phyloP scores from a whole-genome alignment of 2,797 vertebrate species.

The Eulemur albifrons region DNA sequence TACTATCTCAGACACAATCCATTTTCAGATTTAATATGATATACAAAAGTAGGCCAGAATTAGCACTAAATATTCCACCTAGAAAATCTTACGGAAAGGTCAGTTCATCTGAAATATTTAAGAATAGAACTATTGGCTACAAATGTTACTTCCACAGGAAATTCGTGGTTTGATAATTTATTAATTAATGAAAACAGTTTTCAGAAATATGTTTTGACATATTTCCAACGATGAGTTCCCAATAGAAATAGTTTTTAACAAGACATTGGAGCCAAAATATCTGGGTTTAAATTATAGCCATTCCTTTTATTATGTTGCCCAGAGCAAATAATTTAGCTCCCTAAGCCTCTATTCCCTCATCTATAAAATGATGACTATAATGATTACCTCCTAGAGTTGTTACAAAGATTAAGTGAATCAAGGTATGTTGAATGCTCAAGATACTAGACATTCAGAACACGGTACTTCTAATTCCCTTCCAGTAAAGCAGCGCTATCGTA shows the following conservation, averaged over 20 bases:
- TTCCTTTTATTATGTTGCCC: not conserved
- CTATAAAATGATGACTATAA: not conserved
- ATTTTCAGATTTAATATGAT: not conserved
- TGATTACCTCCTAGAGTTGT: not conserved
- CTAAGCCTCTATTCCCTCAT: not conserved
- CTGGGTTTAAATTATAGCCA: not conserved
- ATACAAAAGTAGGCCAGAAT: not conserved
- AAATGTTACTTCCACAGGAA: not conserved
- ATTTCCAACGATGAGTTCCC: not conserved
- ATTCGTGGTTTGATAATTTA: not conserved
- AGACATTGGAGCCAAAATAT: not conserved
- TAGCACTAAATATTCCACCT: not conserved
- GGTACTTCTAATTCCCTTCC: not conserved
- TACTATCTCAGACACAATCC: not conserved
- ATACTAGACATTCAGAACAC: not conserved
- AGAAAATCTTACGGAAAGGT: not conserved
- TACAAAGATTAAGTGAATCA: not conserved
- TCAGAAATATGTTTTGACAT: not conserved
- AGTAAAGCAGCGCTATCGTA: rapidly evolving
- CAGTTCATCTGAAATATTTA: conserved; percentile 16
- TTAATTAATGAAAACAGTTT: conserved; percentile 14
- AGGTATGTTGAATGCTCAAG: not conserved
- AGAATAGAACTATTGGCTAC: not conserved
- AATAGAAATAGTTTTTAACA: not conserved
- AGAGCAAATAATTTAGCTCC: not conserved